phyloP scores from a whole-genome alignment of 2,888 invertebrate genomes.

The Trimorus sp. region DNA sequence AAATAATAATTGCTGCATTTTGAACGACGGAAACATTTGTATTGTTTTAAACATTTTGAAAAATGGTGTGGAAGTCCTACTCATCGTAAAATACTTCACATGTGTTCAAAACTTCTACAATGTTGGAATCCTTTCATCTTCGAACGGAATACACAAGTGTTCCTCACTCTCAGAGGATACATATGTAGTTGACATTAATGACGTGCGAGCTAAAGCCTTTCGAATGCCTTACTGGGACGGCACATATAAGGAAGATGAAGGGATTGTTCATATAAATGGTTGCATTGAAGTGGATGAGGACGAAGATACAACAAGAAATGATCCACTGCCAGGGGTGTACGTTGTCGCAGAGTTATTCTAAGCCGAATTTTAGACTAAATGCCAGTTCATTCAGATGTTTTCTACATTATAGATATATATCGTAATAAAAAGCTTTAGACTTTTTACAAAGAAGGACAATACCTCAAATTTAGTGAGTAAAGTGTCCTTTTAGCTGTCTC shows the following conservation, averaged over 20 bases:
- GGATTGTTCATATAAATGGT: not conserved
- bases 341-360: conserved; percentile 8
- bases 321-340: not conserved
- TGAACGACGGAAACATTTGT: conserved; percentile 7
- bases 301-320: not conserved
- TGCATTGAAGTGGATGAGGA: not conserved
- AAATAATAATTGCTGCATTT: conserved; percentile 18
- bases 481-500: too few relatives aligned
- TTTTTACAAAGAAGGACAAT: too few relatives aligned
- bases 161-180: not conserved
- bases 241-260: not conserved
- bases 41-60: conserved; percentile 2
- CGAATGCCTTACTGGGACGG: conserved; percentile 9
- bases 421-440: too few relatives aligned
- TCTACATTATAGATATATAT: conserved; percentile 2
- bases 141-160: conserved; percentile 2
- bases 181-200: not conserved
- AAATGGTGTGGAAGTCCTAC: not conserved
- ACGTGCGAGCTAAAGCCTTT: not conserved
- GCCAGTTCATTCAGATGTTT: conserved; percentile 1
- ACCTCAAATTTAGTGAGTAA: too few relatives aligned
- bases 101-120: not conserved
- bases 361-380: not conserved
- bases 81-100: not conserved
- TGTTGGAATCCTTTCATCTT: not conserved